Percentiles rank a stretch among this genome's conserved stretches.
phyloP scores from a whole-genome alignment of 2,888 invertebrate species.

The Eupsilia transversa region DNA sequence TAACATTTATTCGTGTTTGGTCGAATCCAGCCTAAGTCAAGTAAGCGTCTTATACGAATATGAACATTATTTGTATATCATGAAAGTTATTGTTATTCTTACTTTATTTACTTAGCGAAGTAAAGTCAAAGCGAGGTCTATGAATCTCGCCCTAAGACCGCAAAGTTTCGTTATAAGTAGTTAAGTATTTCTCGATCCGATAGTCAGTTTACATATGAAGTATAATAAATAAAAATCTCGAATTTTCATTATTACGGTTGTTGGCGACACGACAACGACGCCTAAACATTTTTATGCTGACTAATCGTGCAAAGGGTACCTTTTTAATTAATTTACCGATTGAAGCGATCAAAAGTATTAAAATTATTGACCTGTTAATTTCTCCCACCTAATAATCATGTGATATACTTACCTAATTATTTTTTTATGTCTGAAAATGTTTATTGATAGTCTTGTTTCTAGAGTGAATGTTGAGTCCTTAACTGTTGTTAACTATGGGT shows the following conservation, averaged over 20 bases:
- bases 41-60: neutral
- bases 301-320: neutral
- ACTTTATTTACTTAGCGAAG: neutral
- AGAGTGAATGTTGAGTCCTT: slow-evolving; percentile 43
- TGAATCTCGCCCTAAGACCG: neutral
- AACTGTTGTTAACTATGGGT: slow-evolving; percentile 48
- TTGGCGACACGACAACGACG: neutral
- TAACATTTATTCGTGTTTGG: no score
- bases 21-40: neutral
- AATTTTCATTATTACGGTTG: neutral
- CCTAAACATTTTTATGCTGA: neutral
- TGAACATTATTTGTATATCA: neutral
- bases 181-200: neutral
- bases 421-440: slow-evolving; percentile 44
- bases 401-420: slow-evolving; percentile 71
- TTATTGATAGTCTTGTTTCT: slow-evolving; percentile 46
- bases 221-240: neutral
- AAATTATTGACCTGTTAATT: slow-evolving; percentile 30
- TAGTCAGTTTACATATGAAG: neutral
- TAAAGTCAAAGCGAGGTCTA: neutral
- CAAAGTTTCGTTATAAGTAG: neutral
- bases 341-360: slow-evolving; percentile 17
- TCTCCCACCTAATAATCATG: slow-evolving; percentile 73
- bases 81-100: neutral
- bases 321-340: neutral